These are phyloP conservation scores for Rhadina sibilatrix DNA, from an alignment of 2,113 vertebrate genomes.

Conservation along the genomic window DNA sequence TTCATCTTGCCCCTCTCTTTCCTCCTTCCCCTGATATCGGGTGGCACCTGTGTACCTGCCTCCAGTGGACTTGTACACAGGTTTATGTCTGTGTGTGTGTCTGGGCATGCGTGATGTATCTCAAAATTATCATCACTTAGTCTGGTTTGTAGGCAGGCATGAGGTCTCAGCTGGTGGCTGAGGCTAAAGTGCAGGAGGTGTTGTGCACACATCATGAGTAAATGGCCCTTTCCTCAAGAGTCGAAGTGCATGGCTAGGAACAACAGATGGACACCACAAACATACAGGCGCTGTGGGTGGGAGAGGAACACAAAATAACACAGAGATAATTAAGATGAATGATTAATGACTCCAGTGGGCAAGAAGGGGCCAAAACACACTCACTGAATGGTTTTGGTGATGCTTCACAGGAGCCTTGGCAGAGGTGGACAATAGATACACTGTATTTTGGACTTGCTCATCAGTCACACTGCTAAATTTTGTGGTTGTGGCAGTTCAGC, in stretches of 20 bases:
- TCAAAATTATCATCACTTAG: background rate
- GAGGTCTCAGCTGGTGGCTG: background rate
- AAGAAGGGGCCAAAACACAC: background rate
- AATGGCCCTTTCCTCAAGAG: background rate
- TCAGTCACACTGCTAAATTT: background rate
- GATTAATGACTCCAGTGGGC: constrained; percentile 17
- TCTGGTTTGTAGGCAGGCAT: background rate
- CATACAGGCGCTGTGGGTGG: background rate
- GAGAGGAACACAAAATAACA: constrained; percentile 42
- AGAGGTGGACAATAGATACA: background rate
- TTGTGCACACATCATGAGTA: background rate
- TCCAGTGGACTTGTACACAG: background rate
- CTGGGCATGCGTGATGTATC: accelerated
- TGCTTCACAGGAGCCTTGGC: background rate
- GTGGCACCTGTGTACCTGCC: background rate
- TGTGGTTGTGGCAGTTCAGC: background rate
- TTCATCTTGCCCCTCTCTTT: background rate
- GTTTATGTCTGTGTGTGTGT: no score
- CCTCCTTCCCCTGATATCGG: background rate
- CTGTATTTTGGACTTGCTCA: background rate
- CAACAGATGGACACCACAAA: constrained; percentile 46
- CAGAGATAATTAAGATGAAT: background rate
- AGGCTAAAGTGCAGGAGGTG: background rate
- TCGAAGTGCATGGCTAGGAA: background rate
- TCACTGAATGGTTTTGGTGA: background rate